Evolutionary conservation across 2,113 vertebrate species (phyloP).

Genomic region (Oreochromis niloticus): DNA sequence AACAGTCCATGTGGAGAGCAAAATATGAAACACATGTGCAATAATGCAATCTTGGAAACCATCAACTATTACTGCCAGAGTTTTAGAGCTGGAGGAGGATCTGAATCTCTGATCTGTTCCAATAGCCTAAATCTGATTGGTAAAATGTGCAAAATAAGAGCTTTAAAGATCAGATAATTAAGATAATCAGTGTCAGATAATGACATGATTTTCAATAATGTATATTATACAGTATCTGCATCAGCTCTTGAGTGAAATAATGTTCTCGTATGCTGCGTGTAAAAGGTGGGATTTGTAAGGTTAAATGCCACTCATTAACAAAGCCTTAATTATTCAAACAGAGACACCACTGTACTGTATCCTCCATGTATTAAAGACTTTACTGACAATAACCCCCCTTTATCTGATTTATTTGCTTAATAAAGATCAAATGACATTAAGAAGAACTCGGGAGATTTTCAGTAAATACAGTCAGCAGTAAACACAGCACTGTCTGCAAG

Average conservation of each 20-base stretch:
- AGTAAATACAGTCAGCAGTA: background rate
- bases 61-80: background rate
- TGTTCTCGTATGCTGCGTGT: background rate
- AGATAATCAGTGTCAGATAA: background rate
- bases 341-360: background rate
- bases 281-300: slow-evolving; percentile 50
- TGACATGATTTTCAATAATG: background rate
- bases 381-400: background rate
- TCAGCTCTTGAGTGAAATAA: background rate
- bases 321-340: slow-evolving; percentile 44
- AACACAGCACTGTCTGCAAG: background rate
- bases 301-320: slow-evolving; percentile 57
- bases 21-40: background rate
- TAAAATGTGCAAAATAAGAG: background rate
- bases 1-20: background rate
- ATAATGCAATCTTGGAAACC: background rate
- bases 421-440: background rate
- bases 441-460: background rate
- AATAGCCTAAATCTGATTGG: background rate
- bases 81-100: background rate
- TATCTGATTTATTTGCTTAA: background rate
- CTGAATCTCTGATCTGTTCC: background rate
- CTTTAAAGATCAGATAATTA: background rate
- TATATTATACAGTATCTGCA: background rate
- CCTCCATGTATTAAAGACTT: slow-evolving; percentile 8